These are phyloP conservation scores for Pemphigus obesinymphae DNA, from an alignment of 1,140 invertebrate species.

Conservation along the genomic window DNA sequence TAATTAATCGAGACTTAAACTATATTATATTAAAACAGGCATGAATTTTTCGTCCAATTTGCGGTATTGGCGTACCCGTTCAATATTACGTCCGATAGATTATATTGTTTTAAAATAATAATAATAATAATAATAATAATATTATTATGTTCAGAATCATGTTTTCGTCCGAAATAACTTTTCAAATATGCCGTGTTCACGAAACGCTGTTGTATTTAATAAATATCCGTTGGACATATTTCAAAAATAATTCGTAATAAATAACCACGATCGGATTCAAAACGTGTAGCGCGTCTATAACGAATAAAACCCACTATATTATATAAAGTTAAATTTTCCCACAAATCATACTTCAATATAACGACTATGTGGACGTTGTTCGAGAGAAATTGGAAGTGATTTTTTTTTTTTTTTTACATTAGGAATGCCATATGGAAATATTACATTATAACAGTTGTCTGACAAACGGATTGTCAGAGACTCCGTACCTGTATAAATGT, in stretches of 20 bases:
- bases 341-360: slow-evolving; percentile 20
- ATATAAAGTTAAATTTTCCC: neutral
- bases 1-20: no score
- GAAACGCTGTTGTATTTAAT: neutral
- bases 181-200: neutral
- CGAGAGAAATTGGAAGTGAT: neutral
- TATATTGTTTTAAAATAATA: neutral
- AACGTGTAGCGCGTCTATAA: neutral
- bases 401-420: neutral
- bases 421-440: neutral
- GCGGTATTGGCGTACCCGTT: no score
- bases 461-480: neutral
- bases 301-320: neutral
- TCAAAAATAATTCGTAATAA: slow-evolving; percentile 20
- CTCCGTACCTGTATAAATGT: neutral
- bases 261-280: neutral
- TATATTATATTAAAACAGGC: no score
- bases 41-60: no score
- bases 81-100: no score
- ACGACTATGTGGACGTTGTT: neutral
- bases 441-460: neutral
- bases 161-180: neutral
- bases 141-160: neutral
- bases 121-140: no score
- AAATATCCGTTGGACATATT: slow-evolving; percentile 9